Conservation (phyloP, 2,888 invertebrate genomes). For the Tachina lurida region DNA sequence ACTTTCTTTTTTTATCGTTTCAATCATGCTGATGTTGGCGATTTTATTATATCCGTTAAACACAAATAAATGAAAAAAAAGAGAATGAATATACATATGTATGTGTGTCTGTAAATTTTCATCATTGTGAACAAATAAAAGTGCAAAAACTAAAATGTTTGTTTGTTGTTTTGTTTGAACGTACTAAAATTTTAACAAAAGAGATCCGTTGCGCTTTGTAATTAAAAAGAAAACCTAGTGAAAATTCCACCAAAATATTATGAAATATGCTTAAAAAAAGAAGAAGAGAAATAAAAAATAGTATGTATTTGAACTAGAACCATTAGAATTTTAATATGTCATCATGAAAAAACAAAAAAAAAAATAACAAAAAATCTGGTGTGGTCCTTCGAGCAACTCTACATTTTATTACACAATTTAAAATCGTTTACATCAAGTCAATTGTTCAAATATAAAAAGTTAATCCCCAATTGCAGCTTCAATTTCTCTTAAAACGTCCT, state of each 20-base stretch:
- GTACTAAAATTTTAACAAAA: conserved; percentile 48
- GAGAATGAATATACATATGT: conserved; percentile 5
- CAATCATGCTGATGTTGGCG: conserved; percentile 18
- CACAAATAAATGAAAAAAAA: conserved; percentile 32
- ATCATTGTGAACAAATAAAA: conserved; percentile 10
- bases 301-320: neutral
- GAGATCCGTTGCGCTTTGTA: conserved; percentile 60
- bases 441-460: neutral
- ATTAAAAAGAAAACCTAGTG: conserved; percentile 53
- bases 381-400: conserved; percentile 21
- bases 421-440: neutral
- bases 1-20: neutral
- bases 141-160: conserved; percentile 5
- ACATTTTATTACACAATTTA: neutral
- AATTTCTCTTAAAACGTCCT: neutral
- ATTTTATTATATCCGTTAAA: conserved; percentile 55
- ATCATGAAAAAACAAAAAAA: neutral
- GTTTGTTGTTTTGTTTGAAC: conserved; percentile 21
- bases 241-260: conserved; percentile 24
- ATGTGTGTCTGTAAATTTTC: conserved; percentile 2
- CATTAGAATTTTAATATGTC: conserved; percentile 20
- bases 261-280: neutral
- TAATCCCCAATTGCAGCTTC: neutral
- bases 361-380: neutral
- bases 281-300: conserved; percentile 9